phyloP scores from a whole-genome alignment of 2,888 invertebrate species.

The Mythimna vitellina region DNA sequence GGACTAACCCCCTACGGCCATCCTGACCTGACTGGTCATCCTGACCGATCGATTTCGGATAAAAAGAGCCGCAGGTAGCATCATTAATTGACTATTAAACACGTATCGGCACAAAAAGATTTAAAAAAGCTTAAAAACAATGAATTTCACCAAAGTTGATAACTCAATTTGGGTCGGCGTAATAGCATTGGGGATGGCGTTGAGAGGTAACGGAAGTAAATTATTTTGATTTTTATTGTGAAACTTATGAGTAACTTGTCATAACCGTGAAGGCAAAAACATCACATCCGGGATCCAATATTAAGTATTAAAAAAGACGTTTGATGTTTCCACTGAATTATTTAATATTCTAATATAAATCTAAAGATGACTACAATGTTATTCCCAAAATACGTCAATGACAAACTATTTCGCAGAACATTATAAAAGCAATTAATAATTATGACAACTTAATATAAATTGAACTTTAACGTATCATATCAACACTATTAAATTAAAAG shows the following conservation, averaged over 20 bases:
- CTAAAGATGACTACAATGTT: conserved; percentile 13
- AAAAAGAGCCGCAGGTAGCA: conserved; percentile 86
- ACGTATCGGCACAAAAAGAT: conserved; percentile 87
- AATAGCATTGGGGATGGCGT: conserved; percentile 65
- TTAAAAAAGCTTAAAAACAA: conserved; percentile 85
- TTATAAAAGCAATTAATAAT: conserved; percentile 53
- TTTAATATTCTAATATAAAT: conserved; percentile 28
- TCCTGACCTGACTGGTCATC: conserved; percentile 77
- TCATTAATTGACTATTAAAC: conserved; percentile 90
- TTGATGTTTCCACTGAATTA: conserved; percentile 12
- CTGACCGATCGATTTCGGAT: conserved; percentile 79
- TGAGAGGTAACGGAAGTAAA: conserved; percentile 60
- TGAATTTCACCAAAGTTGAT: conserved; percentile 90
- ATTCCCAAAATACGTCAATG: conserved; percentile 24
- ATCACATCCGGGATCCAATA: conserved; percentile 32
- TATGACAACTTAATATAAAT: conserved; percentile 50
- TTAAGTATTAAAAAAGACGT: conserved; percentile 1
- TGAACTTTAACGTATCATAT: conserved; percentile 52
- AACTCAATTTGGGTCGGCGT: conserved; percentile 86
- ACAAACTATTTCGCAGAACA: conserved; percentile 51
- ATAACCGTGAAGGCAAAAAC: neutral
- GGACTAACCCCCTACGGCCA: conserved; percentile 65
- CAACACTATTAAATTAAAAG: conserved; percentile 53
- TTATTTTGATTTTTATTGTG: conserved; percentile 14
- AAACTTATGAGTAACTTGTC: neutral